These are phyloP conservation scores for Otis tarda DNA, from an alignment of 2,113 vertebrate genomes.

Conservation along the genomic window DNA sequence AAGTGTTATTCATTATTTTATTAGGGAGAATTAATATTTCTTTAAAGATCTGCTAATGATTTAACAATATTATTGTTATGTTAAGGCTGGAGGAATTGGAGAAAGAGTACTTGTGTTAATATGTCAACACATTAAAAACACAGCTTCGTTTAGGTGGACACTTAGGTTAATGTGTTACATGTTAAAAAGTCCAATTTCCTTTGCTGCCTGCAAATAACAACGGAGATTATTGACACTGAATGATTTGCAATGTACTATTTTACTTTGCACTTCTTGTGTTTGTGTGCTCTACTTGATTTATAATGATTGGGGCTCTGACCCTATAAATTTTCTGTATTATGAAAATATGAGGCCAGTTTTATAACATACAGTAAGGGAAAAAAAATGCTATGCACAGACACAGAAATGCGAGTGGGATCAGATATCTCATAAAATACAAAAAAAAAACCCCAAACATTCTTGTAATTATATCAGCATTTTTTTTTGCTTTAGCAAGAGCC, in stretches of 20 bases:
- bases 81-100: slow-evolving; percentile 37
- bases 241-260: slow-evolving; percentile 27
- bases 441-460: not conserved
- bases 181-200: slow-evolving; percentile 65
- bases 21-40: slow-evolving; percentile 43
- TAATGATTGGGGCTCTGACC: not conserved
- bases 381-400: not conserved
- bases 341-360: slow-evolving; percentile 9
- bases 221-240: slow-evolving; percentile 41
- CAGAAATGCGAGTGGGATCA: not conserved
- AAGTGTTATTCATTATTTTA: slow-evolving; percentile 6
- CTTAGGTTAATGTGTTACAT: slow-evolving; percentile 64
- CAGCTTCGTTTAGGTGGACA: slow-evolving; percentile 42
- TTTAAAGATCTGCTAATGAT: slow-evolving; percentile 55
- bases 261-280: not conserved
- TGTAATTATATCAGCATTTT: not conserved
- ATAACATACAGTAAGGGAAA: not conserved
- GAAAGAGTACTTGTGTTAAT: slow-evolving; percentile 53
- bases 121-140: slow-evolving; percentile 46
- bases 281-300: slow-evolving; percentile 23
- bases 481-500: not conserved
- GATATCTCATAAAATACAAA: not conserved
- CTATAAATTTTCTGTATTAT: slow-evolving; percentile 3
- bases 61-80: slow-evolving; percentile 60
- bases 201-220: slow-evolving; percentile 45